Percentiles rank a stretch among this genome's conserved stretches.
These are phyloP conservation scores for Paramuricea clavata DNA, from an alignment of 92 coral and sea anemone species.

Conservation along the genomic window DNA sequence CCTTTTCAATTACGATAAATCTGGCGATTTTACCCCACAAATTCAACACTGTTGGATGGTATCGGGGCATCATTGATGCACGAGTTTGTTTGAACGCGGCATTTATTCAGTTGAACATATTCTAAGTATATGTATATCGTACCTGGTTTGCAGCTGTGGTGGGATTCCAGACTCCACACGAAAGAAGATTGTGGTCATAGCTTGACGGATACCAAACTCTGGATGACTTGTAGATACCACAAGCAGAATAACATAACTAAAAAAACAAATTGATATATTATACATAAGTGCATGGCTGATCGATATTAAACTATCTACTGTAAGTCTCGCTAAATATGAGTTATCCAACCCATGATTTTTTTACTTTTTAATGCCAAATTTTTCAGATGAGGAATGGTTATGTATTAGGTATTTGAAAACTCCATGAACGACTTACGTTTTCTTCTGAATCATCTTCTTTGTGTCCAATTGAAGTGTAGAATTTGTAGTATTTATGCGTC, in stretches of 20 bases:
- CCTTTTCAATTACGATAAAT: too few species aligned
- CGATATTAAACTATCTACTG: too few species aligned
- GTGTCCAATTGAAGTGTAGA: constrained; percentile 58
- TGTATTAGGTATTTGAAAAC: too few species aligned
- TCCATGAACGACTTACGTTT: constrained; percentile 68
- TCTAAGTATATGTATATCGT: neutral
- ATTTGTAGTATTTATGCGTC: constrained; percentile 65
- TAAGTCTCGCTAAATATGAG: too few species aligned
- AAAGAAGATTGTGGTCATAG: neutral
- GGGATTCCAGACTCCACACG: neutral
- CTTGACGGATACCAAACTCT: neutral
- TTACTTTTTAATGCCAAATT: too few species aligned
- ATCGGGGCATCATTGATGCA: neutral
- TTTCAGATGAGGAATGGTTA: too few species aligned
- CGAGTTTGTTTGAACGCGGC: neutral
- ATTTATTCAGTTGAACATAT: neutral
- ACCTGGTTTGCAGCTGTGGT: neutral
- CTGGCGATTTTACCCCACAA: too few species aligned
- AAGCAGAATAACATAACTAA: neutral
- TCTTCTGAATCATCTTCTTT: constrained; percentile 28
- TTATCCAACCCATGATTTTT: too few species aligned
- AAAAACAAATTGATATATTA: too few species aligned
- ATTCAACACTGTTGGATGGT: too few species aligned
- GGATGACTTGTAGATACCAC: neutral
- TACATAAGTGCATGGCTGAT: too few species aligned